Base-by-base conservation (phyloP, 2,797 vertebrate genomes). In the Fistularia tabacaria region DNA sequence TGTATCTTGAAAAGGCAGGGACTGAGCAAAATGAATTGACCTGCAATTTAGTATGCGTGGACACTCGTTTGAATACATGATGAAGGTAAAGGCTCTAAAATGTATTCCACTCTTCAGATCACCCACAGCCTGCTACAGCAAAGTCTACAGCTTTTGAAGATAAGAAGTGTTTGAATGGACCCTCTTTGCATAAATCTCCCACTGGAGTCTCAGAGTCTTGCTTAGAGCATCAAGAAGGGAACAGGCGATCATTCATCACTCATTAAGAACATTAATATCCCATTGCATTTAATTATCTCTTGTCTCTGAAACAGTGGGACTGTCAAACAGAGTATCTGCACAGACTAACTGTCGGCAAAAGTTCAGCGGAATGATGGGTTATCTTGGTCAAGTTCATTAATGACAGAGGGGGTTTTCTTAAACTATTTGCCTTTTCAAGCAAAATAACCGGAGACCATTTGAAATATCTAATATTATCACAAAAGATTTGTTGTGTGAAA, bases 201-300 rank as follows among this genome's bases (percentile, higher is more conserved):
- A 61, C 69, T 76, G 74, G 75, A 73, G 80, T 66, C 52, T 62
- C 52, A 53, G 62, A 80, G 42, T 62, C 54, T 58, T 9, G 76
- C 82, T 71, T 62, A 54, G 38, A 77, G 83, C 60, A 1, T 59
- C 69, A 66, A 62, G 55, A 62, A 54, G 62, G 7, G 46, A 86
- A 70, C 62, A 71, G 66, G 60, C 77, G 71, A 49, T 62, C 71
- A 80, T 85, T 84, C 81, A 89, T 85, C 79, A 83, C 72, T 88
- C 60, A 86, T 87, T 75, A 82, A 59, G 51, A 74, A 59, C 71
- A 86, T 84, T 84, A 75, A 82, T 74, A 82, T 79, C 75, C 69
- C 59, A 76, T 78, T 75, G 62, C 58, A 70, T 80, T 80, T 79
- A 70, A 85, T 86, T 70, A 75, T 79, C 71, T 74, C 59, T 73